These are phyloP conservation scores for Salvator merianae DNA, from an alignment of 2,113 vertebrate species.

Conservation along the genomic window DNA sequence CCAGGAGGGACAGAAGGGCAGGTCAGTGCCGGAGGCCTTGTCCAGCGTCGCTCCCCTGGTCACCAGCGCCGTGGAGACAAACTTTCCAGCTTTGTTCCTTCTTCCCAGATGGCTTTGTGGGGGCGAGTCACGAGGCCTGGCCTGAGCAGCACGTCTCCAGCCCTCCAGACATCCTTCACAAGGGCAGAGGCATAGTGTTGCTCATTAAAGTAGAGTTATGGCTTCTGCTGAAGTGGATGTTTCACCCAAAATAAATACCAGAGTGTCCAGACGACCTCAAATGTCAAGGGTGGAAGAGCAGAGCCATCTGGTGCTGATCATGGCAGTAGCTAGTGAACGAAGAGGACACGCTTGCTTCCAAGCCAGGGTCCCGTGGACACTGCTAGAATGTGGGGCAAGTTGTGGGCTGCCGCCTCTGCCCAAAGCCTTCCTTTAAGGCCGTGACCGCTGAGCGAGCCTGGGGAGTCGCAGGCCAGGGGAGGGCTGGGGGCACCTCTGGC, in stretches of 20 bases:
- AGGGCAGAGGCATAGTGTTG: not conserved
- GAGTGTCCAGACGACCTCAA: not conserved
- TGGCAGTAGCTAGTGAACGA: not conserved
- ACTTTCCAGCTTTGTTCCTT: not conserved
- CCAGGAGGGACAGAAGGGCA: too few relatives aligned
- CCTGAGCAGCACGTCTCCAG: not conserved
- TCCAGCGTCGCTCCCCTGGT: too few relatives aligned
- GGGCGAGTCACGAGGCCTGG: not conserved
- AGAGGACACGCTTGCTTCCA: not conserved
- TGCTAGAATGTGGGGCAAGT: too few relatives aligned
- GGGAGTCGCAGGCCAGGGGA: too few relatives aligned
- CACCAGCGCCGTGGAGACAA: not conserved
- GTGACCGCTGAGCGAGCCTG: too few relatives aligned
- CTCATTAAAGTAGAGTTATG: not conserved
- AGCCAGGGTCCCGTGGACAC: not conserved
- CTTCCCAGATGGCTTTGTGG: not conserved
- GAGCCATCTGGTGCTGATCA: conserved; percentile 1
- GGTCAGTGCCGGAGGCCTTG: too few relatives aligned
- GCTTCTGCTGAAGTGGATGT: conserved; percentile 26
- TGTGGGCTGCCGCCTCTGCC: too few relatives aligned
- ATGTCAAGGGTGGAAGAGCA: not conserved
- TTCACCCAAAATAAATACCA: conserved; percentile 13
- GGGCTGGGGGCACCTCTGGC: too few relatives aligned
- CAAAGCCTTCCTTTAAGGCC: too few relatives aligned
- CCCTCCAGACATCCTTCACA: not conserved